Evolutionary conservation across 2,888 invertebrate species (phyloP).

Genomic region (Cremastinae sp.): DNA sequence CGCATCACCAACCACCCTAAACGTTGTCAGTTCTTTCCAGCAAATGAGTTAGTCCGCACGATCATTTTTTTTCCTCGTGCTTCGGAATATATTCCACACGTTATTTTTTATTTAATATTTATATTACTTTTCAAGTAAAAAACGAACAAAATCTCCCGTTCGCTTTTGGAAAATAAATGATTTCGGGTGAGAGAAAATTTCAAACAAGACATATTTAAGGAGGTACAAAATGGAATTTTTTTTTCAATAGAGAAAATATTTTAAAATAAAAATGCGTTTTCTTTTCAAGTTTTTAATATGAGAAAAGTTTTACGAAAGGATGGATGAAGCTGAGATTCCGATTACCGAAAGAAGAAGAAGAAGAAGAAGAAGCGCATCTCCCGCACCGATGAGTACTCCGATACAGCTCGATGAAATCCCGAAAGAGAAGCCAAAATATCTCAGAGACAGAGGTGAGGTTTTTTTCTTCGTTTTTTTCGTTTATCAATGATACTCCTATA

Average conservation of each 20-base stretch:
- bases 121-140: not conserved
- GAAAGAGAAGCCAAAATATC: conserved; percentile 72
- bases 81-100: conserved; percentile 37
- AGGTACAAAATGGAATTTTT: too few species aligned
- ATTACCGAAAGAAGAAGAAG: conserved; percentile 29
- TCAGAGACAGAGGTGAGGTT: conserved; percentile 72
- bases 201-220: too few species aligned
- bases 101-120: not conserved
- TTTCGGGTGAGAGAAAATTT: too few species aligned
- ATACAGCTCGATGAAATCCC: conserved; percentile 57
- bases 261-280: too few species aligned
- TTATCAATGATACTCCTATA: too few species aligned
- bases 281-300: not conserved
- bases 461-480: too few species aligned
- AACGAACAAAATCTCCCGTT: not conserved
- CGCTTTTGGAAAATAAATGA: too few species aligned
- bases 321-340: conserved; percentile 37
- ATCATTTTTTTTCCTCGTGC: conserved; percentile 49
- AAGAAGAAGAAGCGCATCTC: too few species aligned
- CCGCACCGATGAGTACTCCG: conserved; percentile 37
- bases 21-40: conserved; percentile 59
- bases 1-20: conserved; percentile 49
- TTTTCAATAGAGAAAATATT: not conserved
- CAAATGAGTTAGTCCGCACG: conserved; percentile 55
- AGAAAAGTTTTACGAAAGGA: not conserved